Conservation (phyloP, 2,113 vertebrate species). For the Junco hyemalis region DNA sequence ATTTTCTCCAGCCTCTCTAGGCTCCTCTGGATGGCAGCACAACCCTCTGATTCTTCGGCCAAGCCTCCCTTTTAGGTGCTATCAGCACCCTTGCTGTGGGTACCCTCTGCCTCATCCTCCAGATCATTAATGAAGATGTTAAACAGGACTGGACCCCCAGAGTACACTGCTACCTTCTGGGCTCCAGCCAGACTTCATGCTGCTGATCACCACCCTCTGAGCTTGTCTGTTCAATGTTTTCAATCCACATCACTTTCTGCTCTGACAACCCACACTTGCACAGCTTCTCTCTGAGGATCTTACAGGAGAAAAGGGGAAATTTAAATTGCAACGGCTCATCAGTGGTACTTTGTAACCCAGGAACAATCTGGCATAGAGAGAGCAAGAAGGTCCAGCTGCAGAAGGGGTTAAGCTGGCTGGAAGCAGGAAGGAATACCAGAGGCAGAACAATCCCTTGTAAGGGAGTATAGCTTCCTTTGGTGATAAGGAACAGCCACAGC, state of each 20-base stretch:
- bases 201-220: not conserved
- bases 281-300: not conserved
- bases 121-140: not conserved
- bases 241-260: not conserved
- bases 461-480: not conserved
- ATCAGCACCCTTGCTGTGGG: not conserved
- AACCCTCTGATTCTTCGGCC: fast-evolving
- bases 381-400: not conserved
- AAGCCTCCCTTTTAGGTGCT: not conserved
- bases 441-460: not conserved
- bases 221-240: not conserved
- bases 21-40: not conserved
- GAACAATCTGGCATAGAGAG: not conserved
- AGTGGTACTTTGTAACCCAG: not conserved
- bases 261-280: not conserved
- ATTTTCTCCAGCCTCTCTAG: not conserved
- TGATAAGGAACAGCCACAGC: not conserved
- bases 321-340: not conserved
- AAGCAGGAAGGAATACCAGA: not conserved
- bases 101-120: not conserved
- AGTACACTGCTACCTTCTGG: not conserved
- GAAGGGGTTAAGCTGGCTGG: not conserved
- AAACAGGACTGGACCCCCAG: not conserved
- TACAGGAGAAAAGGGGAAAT: not conserved
- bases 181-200: not conserved